Evolutionary conservation across 1,140 invertebrate genomes (phyloP), one percentile per base, ranked within the genome.

Genomic region (Halictus rubicundus): DNA sequence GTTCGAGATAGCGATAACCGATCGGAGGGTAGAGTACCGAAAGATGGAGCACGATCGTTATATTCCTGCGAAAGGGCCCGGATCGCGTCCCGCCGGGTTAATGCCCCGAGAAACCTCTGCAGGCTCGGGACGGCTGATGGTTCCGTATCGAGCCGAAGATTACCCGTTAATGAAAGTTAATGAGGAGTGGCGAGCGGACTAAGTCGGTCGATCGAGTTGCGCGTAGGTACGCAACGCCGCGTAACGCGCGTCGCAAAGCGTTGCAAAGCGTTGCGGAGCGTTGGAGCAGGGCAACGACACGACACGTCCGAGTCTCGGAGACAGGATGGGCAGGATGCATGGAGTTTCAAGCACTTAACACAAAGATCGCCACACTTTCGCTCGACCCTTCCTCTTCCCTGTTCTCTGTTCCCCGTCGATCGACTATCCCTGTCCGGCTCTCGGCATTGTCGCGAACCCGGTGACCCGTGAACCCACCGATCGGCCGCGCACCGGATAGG

Each of bases 301-400:
- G 59, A 78, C 75, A 78, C 59, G 9, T 25, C 12, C 57, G 21
- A 32, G 66, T 52, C 68, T 63, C 46, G 19, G 59, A 70, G 14
- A 86, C 87, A 88, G 88, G 88, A 88, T 86, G 80, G 87, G 87
- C 85, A 86, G 63, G 83, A 87, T 86, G 80, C 77, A 85, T 87
- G 82, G 83, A 89, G 87, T 88, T 89, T 86, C 73, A 84, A 82
- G 74, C 81, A 79, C 76, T 88, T 83, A 88, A 86, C 79, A 70
- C 82, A 84, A 84, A 78, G 80, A 80, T 86, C 74, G 42, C n/a
- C 59, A 64, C 57, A 63, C 66, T 76, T 63, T 77, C 49, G 70
- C 23, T 21, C 32, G 16, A 16, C 61, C 37, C 49, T 21, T 54
- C 12, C 66, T 7, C 46, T 70, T 61, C 80, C 7, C 37, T 70